Conservation (phyloP, 1,140 invertebrate genomes). For the Heterodera schachtii region DNA sequence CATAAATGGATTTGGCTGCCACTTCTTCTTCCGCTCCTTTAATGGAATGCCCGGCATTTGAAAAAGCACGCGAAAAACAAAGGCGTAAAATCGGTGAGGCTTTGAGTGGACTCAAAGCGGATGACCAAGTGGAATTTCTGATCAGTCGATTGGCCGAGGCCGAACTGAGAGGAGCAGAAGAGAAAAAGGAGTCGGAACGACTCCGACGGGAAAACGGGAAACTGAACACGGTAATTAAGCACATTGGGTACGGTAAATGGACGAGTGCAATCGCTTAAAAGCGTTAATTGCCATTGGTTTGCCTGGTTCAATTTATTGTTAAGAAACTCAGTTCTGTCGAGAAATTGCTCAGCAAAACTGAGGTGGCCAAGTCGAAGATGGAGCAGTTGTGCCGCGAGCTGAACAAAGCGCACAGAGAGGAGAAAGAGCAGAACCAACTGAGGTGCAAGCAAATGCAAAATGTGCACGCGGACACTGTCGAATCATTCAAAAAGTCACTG, state of each 20-base stretch:
- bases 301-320: not conserved
- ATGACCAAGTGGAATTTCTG: conserved; percentile 42
- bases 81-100: conserved; percentile 25
- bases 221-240: conserved; percentile 10
- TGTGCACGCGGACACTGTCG: conserved; percentile 42
- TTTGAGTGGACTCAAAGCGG: conserved; percentile 28
- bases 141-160: conserved; percentile 41
- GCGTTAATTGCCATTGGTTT: no score
- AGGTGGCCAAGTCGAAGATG: conserved; percentile 51
- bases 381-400: conserved; percentile 53
- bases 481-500: conserved; percentile 52
- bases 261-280: conserved; percentile 19
- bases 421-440: conserved; percentile 39
- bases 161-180: conserved; percentile 27
- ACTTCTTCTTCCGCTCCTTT: conserved; percentile 18
- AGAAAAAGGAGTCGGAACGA: conserved; percentile 29
- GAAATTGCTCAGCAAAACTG: conserved; percentile 50
- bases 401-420: conserved; percentile 43
- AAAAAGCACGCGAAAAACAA: conserved; percentile 28
- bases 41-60: conserved; percentile 19
- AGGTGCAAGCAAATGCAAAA: conserved; percentile 27
- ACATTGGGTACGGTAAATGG: not conserved
- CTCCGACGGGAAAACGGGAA: conserved; percentile 30
- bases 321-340: conserved; percentile 44
- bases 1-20: conserved; percentile 23